These are phyloP conservation scores for Lepus americanus DNA, from an alignment of 2,113 vertebrate species.

Conservation along the genomic window DNA sequence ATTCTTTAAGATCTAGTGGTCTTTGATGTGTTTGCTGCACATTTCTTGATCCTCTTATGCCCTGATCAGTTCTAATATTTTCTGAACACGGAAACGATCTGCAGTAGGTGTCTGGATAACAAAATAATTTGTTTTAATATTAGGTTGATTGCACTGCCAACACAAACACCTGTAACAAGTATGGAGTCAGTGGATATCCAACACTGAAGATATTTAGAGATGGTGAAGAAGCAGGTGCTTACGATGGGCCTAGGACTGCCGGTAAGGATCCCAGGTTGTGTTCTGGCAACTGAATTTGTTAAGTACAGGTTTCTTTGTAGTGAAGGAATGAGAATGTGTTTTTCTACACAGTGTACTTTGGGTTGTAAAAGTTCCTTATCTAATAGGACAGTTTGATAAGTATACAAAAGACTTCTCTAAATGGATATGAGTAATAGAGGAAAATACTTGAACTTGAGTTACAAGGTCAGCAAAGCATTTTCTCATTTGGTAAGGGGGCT, in stretches of 20 bases:
- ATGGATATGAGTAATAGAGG: not conserved
- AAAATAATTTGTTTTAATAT: constrained; percentile 19
- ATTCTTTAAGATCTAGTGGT: constrained; percentile 47
- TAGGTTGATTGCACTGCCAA: constrained; percentile 98
- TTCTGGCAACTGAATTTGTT: constrained; percentile 37
- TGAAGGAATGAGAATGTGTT: constrained; percentile 33
- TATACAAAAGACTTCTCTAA: not conserved
- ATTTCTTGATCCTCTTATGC: constrained; percentile 6
- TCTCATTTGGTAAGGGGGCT: not conserved
- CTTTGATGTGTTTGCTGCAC: not conserved
- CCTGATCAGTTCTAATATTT: constrained; percentile 41
- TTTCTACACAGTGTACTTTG: constrained; percentile 16
- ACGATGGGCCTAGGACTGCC: constrained; percentile 96
- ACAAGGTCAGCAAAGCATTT: too few relatives aligned
- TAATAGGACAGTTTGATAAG: not conserved
- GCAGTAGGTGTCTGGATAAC: not conserved
- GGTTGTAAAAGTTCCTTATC: constrained; percentile 1
- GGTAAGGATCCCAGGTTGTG: constrained; percentile 86
- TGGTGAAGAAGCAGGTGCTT: constrained; percentile 95
- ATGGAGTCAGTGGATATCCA: constrained; percentile 97
- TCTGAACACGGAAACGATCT: constrained; percentile 5
- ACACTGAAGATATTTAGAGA: constrained; percentile 98
- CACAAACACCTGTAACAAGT: constrained; percentile 95
- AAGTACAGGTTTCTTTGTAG: not conserved
- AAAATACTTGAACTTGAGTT: too few relatives aligned